Evolutionary conservation across 2,888 invertebrate genomes (phyloP).

Genomic region (Drosophila barbarae): DNA sequence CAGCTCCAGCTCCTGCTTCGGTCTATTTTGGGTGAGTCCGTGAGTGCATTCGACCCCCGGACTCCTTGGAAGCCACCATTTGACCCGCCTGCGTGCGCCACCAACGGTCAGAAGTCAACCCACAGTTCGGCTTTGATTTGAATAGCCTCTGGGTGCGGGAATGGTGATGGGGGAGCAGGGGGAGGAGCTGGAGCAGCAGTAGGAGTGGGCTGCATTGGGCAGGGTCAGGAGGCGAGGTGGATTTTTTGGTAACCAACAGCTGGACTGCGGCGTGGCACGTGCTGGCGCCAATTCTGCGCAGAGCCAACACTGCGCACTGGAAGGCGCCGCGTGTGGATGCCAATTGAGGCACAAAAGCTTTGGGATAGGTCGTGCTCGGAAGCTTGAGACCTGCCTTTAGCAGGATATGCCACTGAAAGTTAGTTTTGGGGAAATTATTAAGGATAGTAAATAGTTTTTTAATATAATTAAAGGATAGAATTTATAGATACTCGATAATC

Average conservation of each 20-base stretch:
- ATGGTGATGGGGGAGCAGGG: neutral
- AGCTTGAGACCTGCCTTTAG: slow-evolving; percentile 29
- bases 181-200: neutral
- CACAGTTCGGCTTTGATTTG: slow-evolving; percentile 57
- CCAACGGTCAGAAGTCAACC: slow-evolving; percentile 56
- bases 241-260: slow-evolving; percentile 44
- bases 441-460: too few relatives aligned
- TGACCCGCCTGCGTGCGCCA: slow-evolving; percentile 39
- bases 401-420: neutral
- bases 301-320: slow-evolving; percentile 67
- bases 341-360: slow-evolving; percentile 49
- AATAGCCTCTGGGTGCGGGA: slow-evolving; percentile 43
- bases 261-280: slow-evolving; percentile 66
- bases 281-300: slow-evolving; percentile 57
- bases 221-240: slow-evolving; percentile 17
- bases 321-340: slow-evolving; percentile 48
- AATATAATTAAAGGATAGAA: too few relatives aligned
- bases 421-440: too few relatives aligned
- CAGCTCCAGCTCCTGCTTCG: slow-evolving; percentile 15
- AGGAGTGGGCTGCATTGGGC: neutral
- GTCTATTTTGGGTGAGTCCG: slow-evolving; percentile 13
- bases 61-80: slow-evolving; percentile 1
- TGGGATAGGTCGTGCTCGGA: slow-evolving; percentile 61
- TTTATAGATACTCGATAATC: too few relatives aligned
- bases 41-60: slow-evolving; percentile 35